Percentiles rank a stretch among this genome's conserved stretches.
Evolutionary conservation across 2,113 vertebrate genomes (phyloP).

Genomic region (Pardalotus punctatus): DNA sequence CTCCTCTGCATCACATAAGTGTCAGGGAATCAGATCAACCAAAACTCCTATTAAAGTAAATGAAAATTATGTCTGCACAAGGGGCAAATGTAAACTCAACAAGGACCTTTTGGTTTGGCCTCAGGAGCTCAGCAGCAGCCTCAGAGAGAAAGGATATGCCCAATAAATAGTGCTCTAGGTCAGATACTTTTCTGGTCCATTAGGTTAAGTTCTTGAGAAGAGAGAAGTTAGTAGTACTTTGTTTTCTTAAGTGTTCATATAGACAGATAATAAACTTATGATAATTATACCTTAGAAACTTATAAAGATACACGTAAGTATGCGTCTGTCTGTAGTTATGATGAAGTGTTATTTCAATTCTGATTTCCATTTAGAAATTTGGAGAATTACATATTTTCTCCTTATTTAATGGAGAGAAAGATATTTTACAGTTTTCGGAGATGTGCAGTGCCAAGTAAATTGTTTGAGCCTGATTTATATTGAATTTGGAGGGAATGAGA

Average conservation of each 20-base stretch:
- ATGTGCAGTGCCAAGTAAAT: background rate
- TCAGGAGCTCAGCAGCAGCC: background rate
- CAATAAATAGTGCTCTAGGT: background rate
- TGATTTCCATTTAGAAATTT: conserved; percentile 35
- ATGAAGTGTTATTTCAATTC: background rate
- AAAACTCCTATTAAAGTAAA: conserved; percentile 1
- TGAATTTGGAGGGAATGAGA: background rate
- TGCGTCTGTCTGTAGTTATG: background rate
- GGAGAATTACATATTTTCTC: background rate
- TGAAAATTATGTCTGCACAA: background rate
- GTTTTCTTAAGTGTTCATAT: conserved; percentile 57
- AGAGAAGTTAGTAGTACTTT: conserved; percentile 16
- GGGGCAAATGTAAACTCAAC: background rate
- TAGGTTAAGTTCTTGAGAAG: conserved; percentile 31
- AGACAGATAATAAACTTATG: conserved; percentile 38
- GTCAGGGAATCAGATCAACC: background rate
- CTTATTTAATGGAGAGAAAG: background rate
- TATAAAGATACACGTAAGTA: conserved; percentile 4
- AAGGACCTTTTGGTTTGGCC: background rate
- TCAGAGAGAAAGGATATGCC: background rate
- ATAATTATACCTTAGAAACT: conserved; percentile 32
- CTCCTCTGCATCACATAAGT: background rate
- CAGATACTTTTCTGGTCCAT: conserved; percentile 43
- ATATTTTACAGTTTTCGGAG: background rate
- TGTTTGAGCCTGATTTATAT: background rate